A percentile compares a stretch with the other conserved stretches of the same genome.
These are phyloP conservation scores for Malthinus seriepunctatus DNA, from an alignment of 2,888 invertebrate species.

Conservation along the genomic window DNA sequence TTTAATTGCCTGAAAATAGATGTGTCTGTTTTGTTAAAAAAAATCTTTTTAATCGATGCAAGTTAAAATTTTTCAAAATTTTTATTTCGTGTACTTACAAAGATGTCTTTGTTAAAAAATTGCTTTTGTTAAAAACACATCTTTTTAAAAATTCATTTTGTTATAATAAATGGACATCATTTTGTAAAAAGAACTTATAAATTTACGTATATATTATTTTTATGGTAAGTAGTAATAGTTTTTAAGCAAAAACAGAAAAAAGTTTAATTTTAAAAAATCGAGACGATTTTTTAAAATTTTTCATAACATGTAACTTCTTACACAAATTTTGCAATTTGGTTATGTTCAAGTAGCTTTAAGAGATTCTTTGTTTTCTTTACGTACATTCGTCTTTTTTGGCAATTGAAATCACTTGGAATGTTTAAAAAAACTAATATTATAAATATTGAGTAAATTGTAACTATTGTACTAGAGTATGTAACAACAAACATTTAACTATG, in stretches of 20 bases:
- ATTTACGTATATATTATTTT: conserved; percentile 17
- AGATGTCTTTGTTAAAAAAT: not conserved
- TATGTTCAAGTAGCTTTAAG: conserved; percentile 22
- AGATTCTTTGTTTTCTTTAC: not conserved
- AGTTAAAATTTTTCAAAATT: not conserved
- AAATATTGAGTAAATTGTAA: conserved; percentile 23
- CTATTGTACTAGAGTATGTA: conserved; percentile 29
- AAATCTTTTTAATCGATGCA: conserved; percentile 3
- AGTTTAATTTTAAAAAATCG: not conserved
- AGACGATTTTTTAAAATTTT: conserved; percentile 17
- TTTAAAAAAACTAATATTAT: conserved; percentile 17
- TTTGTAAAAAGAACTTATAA: conserved; percentile 12
- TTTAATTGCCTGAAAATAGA: conserved; percentile 13
- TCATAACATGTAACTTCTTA: conserved; percentile 18
- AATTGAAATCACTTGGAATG: conserved; percentile 27
- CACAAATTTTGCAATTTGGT: conserved; percentile 11
- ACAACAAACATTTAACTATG: conserved; percentile 31
- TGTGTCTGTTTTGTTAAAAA: not conserved
- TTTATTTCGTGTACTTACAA: too few species aligned
- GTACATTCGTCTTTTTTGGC: not conserved
- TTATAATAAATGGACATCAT: not conserved
- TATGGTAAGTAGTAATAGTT: conserved; percentile 21
- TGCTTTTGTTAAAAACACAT: not conserved
- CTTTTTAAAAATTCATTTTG: not conserved
- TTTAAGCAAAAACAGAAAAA: conserved; percentile 18